Evolutionary conservation across 1,140 invertebrate genomes (phyloP).

Genomic region (Lethocerus indicus): DNA sequence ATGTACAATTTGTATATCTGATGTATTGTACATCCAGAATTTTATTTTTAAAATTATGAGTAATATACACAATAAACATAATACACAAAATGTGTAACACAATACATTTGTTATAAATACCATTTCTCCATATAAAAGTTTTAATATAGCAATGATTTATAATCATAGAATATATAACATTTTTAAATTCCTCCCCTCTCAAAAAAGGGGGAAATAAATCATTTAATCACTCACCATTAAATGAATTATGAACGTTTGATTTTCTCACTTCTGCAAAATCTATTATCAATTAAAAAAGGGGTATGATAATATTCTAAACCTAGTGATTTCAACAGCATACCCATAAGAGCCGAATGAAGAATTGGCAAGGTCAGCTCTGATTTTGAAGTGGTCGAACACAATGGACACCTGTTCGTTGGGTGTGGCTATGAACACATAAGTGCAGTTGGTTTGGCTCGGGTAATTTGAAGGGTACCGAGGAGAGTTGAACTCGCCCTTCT

Average conservation of each 20-base stretch:
- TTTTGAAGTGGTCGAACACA: constrained; percentile 85
- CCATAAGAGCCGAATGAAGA: constrained; percentile 34
- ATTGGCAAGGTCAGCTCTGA: constrained; percentile 46
- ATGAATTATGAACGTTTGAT: neutral
- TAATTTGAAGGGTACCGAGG: constrained; percentile 91
- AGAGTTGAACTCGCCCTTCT: constrained; percentile 84
- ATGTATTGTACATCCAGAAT: no score
- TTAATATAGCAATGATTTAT: no score
- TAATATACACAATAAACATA: no score
- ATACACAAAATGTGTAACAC: no score
- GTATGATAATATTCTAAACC: neutral
- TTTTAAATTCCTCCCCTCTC: neutral
- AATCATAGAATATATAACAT: neutral
- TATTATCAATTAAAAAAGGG: neutral
- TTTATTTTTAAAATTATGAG: no score
- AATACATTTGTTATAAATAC: no score
- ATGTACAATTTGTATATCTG: no score
- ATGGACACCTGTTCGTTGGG: constrained; percentile 81
- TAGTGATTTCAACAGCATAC: constrained; percentile 24
- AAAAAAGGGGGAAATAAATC: neutral
- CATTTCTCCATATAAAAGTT: no score
- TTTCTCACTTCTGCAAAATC: no score
- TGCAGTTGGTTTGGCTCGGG: constrained; percentile 83
- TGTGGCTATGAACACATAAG: constrained; percentile 69
- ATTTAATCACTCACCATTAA: neutral